Conservation (phyloP, 1,140 invertebrate genomes). For the Drosophila orosa region DNA sequence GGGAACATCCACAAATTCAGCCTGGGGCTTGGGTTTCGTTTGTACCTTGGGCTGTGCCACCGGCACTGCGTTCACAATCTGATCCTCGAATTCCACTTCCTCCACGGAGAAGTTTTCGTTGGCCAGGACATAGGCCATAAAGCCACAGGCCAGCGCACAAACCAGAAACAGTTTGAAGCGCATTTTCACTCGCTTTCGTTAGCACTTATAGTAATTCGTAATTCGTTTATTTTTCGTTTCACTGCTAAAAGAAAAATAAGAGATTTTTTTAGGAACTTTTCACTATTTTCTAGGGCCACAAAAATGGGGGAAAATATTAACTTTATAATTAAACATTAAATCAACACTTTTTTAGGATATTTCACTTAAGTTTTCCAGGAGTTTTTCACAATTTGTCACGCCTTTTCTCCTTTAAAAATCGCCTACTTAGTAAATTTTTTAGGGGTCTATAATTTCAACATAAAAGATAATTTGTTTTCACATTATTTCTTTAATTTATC, state of each 20-base stretch:
- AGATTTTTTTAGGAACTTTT: neutral
- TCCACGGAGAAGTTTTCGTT: slow-evolving; percentile 78
- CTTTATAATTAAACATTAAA: neutral
- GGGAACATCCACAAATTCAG: slow-evolving; percentile 21
- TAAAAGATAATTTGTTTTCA: neutral
- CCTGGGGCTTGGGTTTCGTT: slow-evolving; percentile 14
- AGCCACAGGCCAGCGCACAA: slow-evolving; percentile 75
- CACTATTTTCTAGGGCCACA: neutral
- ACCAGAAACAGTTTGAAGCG: slow-evolving; percentile 81
- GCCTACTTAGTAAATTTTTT: neutral
- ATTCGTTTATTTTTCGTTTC: slow-evolving; percentile 58
- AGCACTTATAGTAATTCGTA: slow-evolving; percentile 36
- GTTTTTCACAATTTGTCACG: slow-evolving; percentile 20
- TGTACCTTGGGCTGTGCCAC: slow-evolving; percentile 27
- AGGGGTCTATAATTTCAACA: neutral
- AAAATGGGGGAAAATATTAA: neutral
- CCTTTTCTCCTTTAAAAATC: neutral
- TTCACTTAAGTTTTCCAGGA: slow-evolving; percentile 20
- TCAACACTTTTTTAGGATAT: neutral
- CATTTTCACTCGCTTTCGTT: slow-evolving; percentile 63
- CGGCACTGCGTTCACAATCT: slow-evolving; percentile 59
- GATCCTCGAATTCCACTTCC: slow-evolving; percentile 65
- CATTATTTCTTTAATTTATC: neutral
- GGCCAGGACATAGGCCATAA: slow-evolving; percentile 76
- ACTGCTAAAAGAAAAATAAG: slow-evolving; percentile 44